Base-by-base conservation (phyloP, 1,140 invertebrate genomes). In the Trichogramma pretiosum region DNA sequence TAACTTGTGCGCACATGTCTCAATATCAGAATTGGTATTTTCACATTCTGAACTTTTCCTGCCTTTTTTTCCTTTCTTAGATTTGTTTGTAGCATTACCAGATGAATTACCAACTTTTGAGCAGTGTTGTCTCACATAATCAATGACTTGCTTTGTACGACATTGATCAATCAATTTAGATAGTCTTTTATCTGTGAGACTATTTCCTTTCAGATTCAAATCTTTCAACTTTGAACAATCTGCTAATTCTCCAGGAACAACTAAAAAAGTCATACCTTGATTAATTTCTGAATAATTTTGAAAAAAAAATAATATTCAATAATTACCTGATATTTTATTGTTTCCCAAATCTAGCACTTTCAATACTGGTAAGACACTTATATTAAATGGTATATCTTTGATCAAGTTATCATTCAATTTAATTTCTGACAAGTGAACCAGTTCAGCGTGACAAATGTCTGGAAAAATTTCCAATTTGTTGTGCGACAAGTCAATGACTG, bases 111-210 rank as follows among this genome's bases (percentile, higher is more conserved):
- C 67, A 1, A 60, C 56, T 58, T 66, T 75, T 3, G 73, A 62
- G 53, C 79, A 82, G 56, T 84, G 76, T 47, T 77, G 76, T 28
- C 76, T 69, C 1, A 86, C 67, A 56, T 86, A 85, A 54, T 86
- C 83, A 4, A 85, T 47, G 17, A 81, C 60, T 64, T 84, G 82
- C 60, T 85, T 85, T 2, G 76, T 77, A 30, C 75, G 70, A 51
- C 81, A 81, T 56, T 84, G 81, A 52, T 84, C 78, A 1, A 85
- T 78, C 9, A 89, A 58, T 60, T 88, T 89, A 37, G 73, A 68
- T 18, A 89, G 72, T 34, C 83, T 74, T 53, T 83, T 79, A 60
- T 89, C 87, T 13, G 70, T 63, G 3, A 90, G 62, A 44, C 79
- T 78, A 64, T 90, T 90, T 3, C 77, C 81, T 65, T 83, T 83